Conservation (phyloP, 2,797 vertebrate genomes). For the Distichodus sexfasciatus region DNA sequence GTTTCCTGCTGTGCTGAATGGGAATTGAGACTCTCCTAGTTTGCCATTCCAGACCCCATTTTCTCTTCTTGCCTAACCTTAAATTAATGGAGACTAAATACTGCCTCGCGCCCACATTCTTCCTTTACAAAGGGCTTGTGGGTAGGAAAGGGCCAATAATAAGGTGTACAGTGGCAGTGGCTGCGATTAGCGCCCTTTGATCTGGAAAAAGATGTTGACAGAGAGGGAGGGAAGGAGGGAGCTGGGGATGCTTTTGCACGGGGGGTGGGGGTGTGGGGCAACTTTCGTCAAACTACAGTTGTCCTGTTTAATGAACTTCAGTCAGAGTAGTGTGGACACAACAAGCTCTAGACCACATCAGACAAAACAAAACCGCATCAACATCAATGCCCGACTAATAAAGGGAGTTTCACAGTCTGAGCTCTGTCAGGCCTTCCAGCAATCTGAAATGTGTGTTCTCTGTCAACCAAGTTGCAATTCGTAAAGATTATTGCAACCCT, state of each 20-base stretch:
- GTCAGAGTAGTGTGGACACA: conserved; percentile 27
- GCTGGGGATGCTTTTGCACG: too few relatives aligned
- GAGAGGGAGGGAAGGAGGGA: conserved; percentile 12
- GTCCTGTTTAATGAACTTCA: conserved; percentile 46
- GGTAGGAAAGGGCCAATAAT: conserved; percentile 51
- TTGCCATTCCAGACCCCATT: conserved; percentile 1
- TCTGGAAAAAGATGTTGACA: conserved; percentile 62
- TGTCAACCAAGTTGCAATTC: conserved; percentile 19
- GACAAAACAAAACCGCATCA: conserved; percentile 25
- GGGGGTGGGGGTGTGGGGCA: conserved; percentile 37
- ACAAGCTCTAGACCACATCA: conserved; percentile 54
- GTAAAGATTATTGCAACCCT: conserved; percentile 9
- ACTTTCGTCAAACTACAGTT: conserved; percentile 55
- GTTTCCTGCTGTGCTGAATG: not conserved
- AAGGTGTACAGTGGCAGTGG: conserved; percentile 47
- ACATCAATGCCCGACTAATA: conserved; percentile 19
- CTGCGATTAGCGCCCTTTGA: conserved; percentile 63
- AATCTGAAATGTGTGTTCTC: conserved; percentile 12
- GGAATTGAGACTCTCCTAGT: not conserved
- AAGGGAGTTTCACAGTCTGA: not conserved
- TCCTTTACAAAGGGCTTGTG: conserved; percentile 45
- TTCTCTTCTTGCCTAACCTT: conserved; percentile 55
- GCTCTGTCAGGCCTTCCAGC: not conserved
- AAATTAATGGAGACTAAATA: conserved; percentile 51
- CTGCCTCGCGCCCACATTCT: conserved; percentile 43